Percentiles rank a stretch among this genome's conserved stretches.
phyloP scores from a whole-genome alignment of 2,888 invertebrate species.

The Pandemis cinnamomeana region DNA sequence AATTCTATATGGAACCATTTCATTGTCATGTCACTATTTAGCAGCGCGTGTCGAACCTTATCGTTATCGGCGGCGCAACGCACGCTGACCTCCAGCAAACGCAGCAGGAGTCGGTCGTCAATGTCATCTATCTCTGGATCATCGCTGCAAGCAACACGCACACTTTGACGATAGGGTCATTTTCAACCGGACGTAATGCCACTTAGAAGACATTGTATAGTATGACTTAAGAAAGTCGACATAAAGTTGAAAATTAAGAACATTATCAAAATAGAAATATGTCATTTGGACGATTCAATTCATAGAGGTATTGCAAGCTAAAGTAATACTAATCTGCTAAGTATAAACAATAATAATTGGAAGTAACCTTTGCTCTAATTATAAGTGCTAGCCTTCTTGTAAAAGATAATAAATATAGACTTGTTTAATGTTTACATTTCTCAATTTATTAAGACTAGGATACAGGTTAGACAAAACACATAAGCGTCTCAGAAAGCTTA shows the following conservation, averaged over 20 bases:
- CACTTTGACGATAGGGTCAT: background rate
- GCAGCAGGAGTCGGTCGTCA: slow-evolving; percentile 87
- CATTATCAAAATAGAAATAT: background rate
- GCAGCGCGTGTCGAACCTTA: slow-evolving; percentile 82
- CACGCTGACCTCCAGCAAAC: slow-evolving; percentile 87
- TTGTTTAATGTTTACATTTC: background rate
- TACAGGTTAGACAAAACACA: background rate
- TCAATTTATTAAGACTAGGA: background rate
- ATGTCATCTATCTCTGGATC: slow-evolving; percentile 86
- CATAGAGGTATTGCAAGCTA: background rate
- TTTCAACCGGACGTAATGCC: background rate
- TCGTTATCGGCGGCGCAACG: slow-evolving; percentile 89
- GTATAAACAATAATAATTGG: background rate
- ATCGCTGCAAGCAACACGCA: slow-evolving; percentile 64
- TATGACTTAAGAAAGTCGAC: background rate
- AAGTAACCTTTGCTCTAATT: background rate
- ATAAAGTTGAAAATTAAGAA: background rate
- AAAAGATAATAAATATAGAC: background rate
- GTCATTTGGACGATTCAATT: background rate
- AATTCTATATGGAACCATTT: background rate
- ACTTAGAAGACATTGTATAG: background rate
- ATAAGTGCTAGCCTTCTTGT: background rate
- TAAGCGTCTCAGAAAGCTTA: background rate
- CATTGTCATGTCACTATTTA: background rate
- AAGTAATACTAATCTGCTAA: background rate